Percentiles rank a stretch among this genome's conserved stretches.
These are phyloP conservation scores for Cyphomyrus plagiostoma DNA, from an alignment of 2,113 vertebrate genomes.

Conservation along the genomic window DNA sequence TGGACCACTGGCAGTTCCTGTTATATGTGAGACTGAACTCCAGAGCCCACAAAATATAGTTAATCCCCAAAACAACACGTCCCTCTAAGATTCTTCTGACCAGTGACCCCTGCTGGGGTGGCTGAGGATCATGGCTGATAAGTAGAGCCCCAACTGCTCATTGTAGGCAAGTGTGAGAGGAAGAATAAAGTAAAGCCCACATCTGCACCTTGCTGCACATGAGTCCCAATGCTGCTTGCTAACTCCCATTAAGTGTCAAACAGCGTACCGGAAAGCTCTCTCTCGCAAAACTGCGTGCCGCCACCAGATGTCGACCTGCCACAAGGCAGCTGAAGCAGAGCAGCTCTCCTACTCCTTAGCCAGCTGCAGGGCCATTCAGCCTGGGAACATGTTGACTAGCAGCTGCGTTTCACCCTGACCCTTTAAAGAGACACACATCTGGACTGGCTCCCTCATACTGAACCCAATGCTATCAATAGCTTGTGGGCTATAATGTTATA, in stretches of 20 bases:
- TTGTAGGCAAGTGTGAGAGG: background rate
- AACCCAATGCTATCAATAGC: background rate
- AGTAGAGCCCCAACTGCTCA: background rate
- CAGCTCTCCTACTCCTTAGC: background rate
- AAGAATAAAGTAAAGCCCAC: background rate
- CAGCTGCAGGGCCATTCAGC: background rate
- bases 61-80: background rate
- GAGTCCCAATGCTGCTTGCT: background rate
- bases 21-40: background rate
- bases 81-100: background rate
- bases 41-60: background rate
- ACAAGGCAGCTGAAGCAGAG: background rate
- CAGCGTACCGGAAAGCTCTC: background rate
- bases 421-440: background rate
- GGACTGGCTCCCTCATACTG: background rate
- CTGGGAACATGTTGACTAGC: background rate
- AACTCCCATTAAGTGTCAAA: background rate
- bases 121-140: background rate
- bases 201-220: background rate
- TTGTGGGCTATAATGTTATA: background rate
- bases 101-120: background rate
- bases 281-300: background rate
- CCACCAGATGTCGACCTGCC: slow-evolving; percentile 19
- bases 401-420: background rate
- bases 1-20: background rate